A percentile compares a stretch with the other conserved stretches of the same genome.
Evolutionary conservation across 2,888 invertebrate genomes (phyloP).

Genomic region (Cremastinae sp.): DNA sequence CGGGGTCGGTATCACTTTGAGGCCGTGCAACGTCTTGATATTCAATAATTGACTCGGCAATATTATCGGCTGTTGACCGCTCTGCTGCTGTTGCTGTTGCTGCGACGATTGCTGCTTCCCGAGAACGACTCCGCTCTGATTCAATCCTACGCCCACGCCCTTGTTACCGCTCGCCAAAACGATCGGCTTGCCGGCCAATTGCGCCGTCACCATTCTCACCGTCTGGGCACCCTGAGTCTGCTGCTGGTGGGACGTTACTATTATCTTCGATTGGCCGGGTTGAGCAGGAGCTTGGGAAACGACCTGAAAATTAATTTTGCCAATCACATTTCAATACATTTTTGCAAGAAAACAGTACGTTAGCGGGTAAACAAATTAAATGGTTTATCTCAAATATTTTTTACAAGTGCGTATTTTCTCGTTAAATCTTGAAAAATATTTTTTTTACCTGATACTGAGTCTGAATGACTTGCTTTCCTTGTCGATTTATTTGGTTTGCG

Average conservation of each 20-base stretch:
- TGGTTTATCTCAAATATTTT: neutral
- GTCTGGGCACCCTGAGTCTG: conserved; percentile 72
- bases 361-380: too few species aligned
- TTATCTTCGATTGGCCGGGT: conserved; percentile 75
- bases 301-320: conserved; percentile 71
- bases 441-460: conserved; percentile 77
- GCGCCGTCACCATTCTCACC: conserved; percentile 79
- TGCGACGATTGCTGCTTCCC: conserved; percentile 70
- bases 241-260: conserved; percentile 75
- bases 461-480: conserved; percentile 78
- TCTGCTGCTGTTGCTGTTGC: conserved; percentile 65
- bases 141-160: conserved; percentile 75
- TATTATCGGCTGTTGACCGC: conserved; percentile 76
- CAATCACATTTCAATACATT: too few species aligned
- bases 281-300: conserved; percentile 77
- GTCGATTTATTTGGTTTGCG: conserved; percentile 75
- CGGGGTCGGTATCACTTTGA: conserved; percentile 78
- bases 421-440: neutral
- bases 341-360: too few species aligned
- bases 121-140: conserved; percentile 73
- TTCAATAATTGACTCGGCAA: conserved; percentile 78
- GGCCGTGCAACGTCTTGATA: conserved; percentile 77
- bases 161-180: conserved; percentile 77
- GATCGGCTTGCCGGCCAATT: conserved; percentile 78
- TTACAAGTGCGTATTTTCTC: neutral